Evolutionary conservation across 2,888 invertebrate genomes (phyloP), one percentile per base, ranked within the genome.

Genomic region (Timema podura): DNA sequence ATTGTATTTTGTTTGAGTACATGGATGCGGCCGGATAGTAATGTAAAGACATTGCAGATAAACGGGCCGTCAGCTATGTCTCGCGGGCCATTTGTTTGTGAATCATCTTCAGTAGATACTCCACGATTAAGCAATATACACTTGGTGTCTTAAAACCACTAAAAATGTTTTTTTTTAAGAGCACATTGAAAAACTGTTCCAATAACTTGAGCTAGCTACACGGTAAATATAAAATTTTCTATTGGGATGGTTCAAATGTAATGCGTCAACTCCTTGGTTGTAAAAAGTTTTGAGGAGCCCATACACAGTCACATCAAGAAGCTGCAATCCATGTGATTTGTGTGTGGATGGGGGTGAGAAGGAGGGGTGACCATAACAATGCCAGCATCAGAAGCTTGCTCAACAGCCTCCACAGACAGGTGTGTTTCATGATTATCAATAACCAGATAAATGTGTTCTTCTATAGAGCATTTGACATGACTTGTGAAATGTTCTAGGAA

Each of bases 341-440:
- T 15, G 61, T 11, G 30, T 30, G 30, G 1, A 3, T 30, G 30
- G 30, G 30, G 30, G 30, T n/a, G n/a, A n/a, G 59, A 44, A 59
- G 59, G 59, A 59, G 44, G 44, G 5, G 59, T 59, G 30, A 59
- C 6, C 10, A 59, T 59, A 11, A 59, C 61, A 61, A 61, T 61
- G 1, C 16, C 30, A 61, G 16, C 15, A 61, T 10, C 45, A 9
- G 61, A 61, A 61, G 61, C 61, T 10, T 13, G 30, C 45, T 61
- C 61, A 5, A 61, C 8, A 13, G 13, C 30, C 61, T 61, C 61
- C 16, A n/a, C 61, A 61, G 61, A 15, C 6, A 61, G 45, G 45
- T 15, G 16, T 44, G 61, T 61, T 61, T 61, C 30, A 61, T 61
- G 61, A 61, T 61, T 61, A 45, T 61, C 61, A 30, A 61, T 16